Base-by-base conservation (phyloP, 2,113 vertebrate species). In the Nycticebus coucang region DNA sequence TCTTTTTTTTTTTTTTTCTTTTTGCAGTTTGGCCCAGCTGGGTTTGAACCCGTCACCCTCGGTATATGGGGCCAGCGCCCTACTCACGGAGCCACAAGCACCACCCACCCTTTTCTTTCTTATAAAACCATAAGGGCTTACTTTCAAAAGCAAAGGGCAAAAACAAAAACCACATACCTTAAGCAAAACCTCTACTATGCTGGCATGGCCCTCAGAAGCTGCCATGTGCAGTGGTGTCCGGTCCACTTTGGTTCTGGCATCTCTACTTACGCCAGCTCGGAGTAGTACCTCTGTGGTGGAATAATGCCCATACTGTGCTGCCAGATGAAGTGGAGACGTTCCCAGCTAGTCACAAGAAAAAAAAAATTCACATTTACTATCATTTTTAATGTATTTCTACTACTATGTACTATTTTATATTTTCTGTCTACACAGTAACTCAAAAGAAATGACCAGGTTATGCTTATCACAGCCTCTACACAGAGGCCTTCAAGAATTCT, bases 191-290 rank as follows among this genome's bases (percentile, higher is more conserved):
- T 99, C 99, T 82, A 99, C 99, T 91, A 99, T 99, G 95, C 98
- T 98, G 89, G 98, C 98, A 95, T 99, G 99, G 89, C 99, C 99
- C 96, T 99, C 99, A 53, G 99, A 99, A 28, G 99, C 99, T 68
- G 99, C 99, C 99, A 99, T 99, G 24, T 99, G 99, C 18, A 99
- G 95, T 0, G 99, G 99, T 0, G 99, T 99, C 35, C 99, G 98
- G 98, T 99, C 99, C 97, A 99, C 99, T 97, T 99, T 99, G 88
- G 99, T 99, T 96, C 99, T 98, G 94, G 99, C 99, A 97, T 99
- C 99, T 66, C 99, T 98, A 93, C 99, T 99, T 22, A 99, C 99
- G 28, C 99, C 99, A 21, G 99, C 99, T 45, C 99, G 98, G 69
- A 99, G 98, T 2, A 99, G 98, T 33, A 99, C 99, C 91, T 99